Evolutionary conservation across 2,888 invertebrate genomes (phyloP), one percentile per base, ranked within the genome.

Genomic region (Willowsia nigromaculata): DNA sequence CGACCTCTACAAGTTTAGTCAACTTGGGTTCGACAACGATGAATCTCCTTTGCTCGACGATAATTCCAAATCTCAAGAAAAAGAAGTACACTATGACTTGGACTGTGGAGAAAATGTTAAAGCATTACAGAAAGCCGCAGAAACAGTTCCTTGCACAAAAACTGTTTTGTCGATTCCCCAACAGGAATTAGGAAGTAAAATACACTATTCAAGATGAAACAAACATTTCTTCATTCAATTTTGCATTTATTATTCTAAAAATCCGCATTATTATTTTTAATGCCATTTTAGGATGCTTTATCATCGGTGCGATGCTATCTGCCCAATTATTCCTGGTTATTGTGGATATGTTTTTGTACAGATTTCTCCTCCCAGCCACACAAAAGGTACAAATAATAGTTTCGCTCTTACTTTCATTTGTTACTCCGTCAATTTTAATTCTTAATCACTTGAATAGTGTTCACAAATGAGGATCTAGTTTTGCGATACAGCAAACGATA

Each of bases 161-260:
- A 18, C 13, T 18, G 1, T 11, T 40, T 71, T 40, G 27, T 7
- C 30, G 30, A 30, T 65, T 15, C 0, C 37, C 15, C 84, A 83
- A n/a, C 83, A 71, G 27, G 84, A 84, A 71, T 56, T 84, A 15
- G 50, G 84, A 30, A 37, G 83, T 83, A 83, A 30, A 6, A 43
- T 11, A 18, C 40, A 40, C 15, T 40, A 40, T 37, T n/a, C 25
- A 18, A 40, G 6, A 40, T 71, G 18, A 71, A 71, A 18, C 18
- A 71, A 40, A 30, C 13, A 18, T 71, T 18, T 71, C 40, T 18
- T 37, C 13, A 71, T n/a, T n/a, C n/a, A n/a, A n/a, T n/a, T n/a
- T n/a, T n/a, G n/a, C n/a, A n/a, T n/a, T n/a, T n/a, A n/a, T 30
- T 30, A 65, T n/a, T n/a, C 1, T 25, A 11, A 43, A 40, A 9